These are phyloP conservation scores for Pegea sp. DNA, from an alignment of 23 tunicate genomes.

Conservation along the genomic window DNA sequence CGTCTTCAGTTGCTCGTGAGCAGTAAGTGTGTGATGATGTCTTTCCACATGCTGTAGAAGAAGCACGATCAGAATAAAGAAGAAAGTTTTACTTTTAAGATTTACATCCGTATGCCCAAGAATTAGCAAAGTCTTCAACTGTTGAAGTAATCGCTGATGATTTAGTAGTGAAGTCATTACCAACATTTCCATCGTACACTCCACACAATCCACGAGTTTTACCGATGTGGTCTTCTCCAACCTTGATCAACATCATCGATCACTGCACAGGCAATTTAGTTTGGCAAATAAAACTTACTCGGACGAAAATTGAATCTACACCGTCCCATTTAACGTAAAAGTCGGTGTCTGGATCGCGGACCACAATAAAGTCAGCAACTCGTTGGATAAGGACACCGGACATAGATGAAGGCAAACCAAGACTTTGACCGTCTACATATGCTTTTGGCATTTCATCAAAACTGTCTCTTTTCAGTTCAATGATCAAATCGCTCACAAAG, in stretches of 20 bases:
- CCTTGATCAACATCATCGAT: no score
- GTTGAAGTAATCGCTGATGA: slow-evolving; percentile 27
- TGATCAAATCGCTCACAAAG: slow-evolving; percentile 52
- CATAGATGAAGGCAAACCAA: slow-evolving; percentile 72
- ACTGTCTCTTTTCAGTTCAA: slow-evolving; percentile 42
- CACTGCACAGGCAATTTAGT: no score
- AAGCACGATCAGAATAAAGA: no score
- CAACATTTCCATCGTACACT: slow-evolving; percentile 48
- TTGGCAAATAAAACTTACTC: slow-evolving; percentile 14
- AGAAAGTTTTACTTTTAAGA: background rate
- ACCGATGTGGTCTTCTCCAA: slow-evolving; percentile 66
- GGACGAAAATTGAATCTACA: slow-evolving; percentile 53
- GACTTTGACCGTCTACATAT: slow-evolving; percentile 36
- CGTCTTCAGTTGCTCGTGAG: slow-evolving; percentile 43
- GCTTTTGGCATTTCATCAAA: slow-evolving; percentile 68
- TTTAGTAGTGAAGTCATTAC: slow-evolving; percentile 48
- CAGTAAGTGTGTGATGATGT: slow-evolving; percentile 49
- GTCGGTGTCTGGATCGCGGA: slow-evolving; percentile 86
- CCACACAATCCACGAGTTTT: slow-evolving; percentile 95
- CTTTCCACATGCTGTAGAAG: slow-evolving; percentile 18
- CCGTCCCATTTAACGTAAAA: slow-evolving; percentile 95
- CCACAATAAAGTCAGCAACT: slow-evolving; percentile 86
- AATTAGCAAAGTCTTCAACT: slow-evolving; percentile 57
- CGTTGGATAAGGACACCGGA: slow-evolving; percentile 90
- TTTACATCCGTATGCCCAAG: slow-evolving; percentile 87